These are phyloP conservation scores for Centropristis striata DNA, from an alignment of 2,113 vertebrate species.

Conservation along the genomic window DNA sequence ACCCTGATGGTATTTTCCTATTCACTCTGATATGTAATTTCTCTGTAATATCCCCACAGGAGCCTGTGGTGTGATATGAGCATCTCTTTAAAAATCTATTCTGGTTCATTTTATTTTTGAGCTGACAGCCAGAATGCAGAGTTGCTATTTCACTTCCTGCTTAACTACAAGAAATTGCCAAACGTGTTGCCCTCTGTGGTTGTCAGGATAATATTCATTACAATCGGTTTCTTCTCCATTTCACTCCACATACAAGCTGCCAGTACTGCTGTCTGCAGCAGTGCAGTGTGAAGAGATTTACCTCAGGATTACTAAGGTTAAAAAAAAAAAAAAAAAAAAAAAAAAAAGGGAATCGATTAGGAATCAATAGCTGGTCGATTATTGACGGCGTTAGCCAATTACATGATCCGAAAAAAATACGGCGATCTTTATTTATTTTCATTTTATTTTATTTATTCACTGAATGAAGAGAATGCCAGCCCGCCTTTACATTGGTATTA, in stretches of 20 bases:
- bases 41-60: constrained; percentile 30
- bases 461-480: background rate
- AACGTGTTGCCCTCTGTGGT: constrained; percentile 12
- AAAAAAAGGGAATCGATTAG: background rate
- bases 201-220: constrained; percentile 20
- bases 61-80: constrained; percentile 34
- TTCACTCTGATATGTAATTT: constrained; percentile 4
- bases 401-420: background rate
- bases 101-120: constrained; percentile 13
- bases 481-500: background rate
- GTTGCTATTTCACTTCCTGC: constrained; percentile 16
- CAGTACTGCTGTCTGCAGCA: background rate
- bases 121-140: background rate
- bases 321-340: no score
- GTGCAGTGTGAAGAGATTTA: background rate
- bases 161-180: background rate
- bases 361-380: constrained; percentile 34
- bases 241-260: background rate
- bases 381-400: constrained; percentile 19
- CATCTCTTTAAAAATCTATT: constrained; percentile 1
- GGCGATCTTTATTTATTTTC: background rate
- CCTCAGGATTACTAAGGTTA: background rate
- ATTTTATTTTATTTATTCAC: background rate
- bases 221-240: constrained; percentile 4
- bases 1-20: constrained; percentile 47